A percentile compares a stretch with the other conserved stretches of the same genome.
These are phyloP conservation scores for Chrysolina oricalcia DNA, from an alignment of 2,888 invertebrate species.

Conservation along the genomic window DNA sequence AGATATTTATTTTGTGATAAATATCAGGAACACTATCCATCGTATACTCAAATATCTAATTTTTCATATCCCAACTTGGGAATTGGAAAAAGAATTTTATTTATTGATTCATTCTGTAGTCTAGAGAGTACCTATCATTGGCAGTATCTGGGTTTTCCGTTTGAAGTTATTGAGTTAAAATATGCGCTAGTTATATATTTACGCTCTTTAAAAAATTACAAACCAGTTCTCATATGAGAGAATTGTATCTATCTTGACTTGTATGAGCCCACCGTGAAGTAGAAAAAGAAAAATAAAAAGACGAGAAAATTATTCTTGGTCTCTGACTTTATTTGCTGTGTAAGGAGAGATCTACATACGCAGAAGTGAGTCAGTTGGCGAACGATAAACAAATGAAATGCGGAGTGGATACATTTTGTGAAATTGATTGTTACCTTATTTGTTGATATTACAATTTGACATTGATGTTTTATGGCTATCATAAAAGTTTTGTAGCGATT, in stretches of 20 bases:
- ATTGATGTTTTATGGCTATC: too few species aligned
- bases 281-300: conserved; percentile 59
- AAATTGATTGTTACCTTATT: too few species aligned
- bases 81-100: background rate
- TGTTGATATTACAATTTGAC: too few species aligned
- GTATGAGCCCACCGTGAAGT: conserved; percentile 61
- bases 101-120: background rate
- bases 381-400: conserved; percentile 5
- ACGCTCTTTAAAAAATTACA: conserved; percentile 51
- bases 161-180: conserved; percentile 50
- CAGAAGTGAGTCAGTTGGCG: conserved; percentile 29
- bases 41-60: background rate
- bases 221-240: conserved; percentile 60
- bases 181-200: conserved; percentile 52
- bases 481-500: too few species aligned
- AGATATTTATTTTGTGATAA: too few species aligned
- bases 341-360: conserved; percentile 30
- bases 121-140: conserved; percentile 9
- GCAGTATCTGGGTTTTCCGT: conserved; percentile 15
- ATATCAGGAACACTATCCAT: background rate
- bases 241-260: conserved; percentile 58
- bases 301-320: conserved; percentile 60
- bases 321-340: conserved; percentile 47
- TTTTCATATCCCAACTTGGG: background rate
- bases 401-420: background rate